Evolutionary conservation across 2,888 invertebrate genomes (phyloP).

Genomic region (Gymnocheta viridis): DNA sequence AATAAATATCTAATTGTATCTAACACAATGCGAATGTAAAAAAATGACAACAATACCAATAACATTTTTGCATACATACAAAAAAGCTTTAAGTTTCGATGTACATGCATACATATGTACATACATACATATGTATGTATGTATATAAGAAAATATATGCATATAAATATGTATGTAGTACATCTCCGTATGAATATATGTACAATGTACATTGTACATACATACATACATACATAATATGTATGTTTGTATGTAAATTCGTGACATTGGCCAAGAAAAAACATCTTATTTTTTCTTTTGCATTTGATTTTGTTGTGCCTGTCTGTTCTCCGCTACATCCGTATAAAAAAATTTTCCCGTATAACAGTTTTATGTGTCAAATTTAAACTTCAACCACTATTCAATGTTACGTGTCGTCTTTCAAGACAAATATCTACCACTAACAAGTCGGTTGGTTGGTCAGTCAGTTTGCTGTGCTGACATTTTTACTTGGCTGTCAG

Average conservation of each 20-base stretch:
- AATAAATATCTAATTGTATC: slow-evolving; percentile 30
- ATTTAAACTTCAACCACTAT: slow-evolving; percentile 52
- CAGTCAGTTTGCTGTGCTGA: slow-evolving; percentile 33
- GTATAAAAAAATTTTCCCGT: slow-evolving; percentile 14
- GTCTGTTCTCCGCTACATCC: not conserved
- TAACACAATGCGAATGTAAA: slow-evolving; percentile 24
- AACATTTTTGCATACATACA: slow-evolving; percentile 1
- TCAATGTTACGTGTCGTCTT: slow-evolving; percentile 21
- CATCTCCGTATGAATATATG: not conserved
- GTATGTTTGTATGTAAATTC: slow-evolving; percentile 34
- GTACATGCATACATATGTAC: not conserved
- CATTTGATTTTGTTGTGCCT: slow-evolving; percentile 10
- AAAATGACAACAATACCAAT: not conserved
- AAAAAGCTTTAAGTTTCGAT: too few relatives aligned
- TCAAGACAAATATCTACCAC: not conserved
- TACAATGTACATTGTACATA: not conserved
- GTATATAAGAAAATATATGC: not conserved
- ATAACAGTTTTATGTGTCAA: slow-evolving; percentile 63
- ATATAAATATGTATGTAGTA: not conserved
- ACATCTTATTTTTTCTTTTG: slow-evolving; percentile 31
- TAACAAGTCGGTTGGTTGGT: not conserved
- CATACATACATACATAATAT: not conserved
- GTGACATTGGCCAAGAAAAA: slow-evolving; percentile 68
- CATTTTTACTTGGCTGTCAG: slow-evolving; percentile 4
- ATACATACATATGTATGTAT: not conserved